Percentiles rank a stretch among this genome's conserved stretches.
Evolutionary conservation across 2,113 vertebrate genomes (phyloP).

Genomic region (Blennius ocellaris): DNA sequence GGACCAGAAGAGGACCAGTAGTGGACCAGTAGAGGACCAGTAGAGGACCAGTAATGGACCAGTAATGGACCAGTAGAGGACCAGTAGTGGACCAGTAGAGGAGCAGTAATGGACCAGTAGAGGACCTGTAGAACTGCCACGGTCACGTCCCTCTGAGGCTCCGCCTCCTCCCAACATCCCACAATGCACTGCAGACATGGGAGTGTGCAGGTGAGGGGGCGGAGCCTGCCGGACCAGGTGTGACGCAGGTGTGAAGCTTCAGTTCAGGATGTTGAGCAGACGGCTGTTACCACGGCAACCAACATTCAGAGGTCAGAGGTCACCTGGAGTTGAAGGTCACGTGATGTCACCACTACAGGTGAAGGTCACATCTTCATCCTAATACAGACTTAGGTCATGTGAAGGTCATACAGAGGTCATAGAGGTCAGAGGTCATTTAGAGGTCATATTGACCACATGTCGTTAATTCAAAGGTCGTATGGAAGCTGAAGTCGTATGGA

Average conservation of each 20-base stretch:
- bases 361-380: background rate
- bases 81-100: no score
- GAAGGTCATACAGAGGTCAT: slow-evolving; percentile 1
- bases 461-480: background rate
- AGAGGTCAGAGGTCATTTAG: background rate
- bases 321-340: background rate
- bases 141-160: no score
- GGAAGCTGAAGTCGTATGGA: background rate
- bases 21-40: no score
- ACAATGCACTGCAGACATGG: background rate
- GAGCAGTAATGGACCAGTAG: no score
- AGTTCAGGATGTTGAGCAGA: background rate
- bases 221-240: slow-evolving; percentile 8
- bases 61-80: no score
- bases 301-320: slow-evolving; percentile 37
- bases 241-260: background rate
- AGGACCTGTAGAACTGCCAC: no score
- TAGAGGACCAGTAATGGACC: no score
- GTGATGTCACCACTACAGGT: background rate
- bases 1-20: no score
- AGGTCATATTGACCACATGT: background rate
- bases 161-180: background rate
- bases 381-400: slow-evolving; percentile 1
- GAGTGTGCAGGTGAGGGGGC: background rate
- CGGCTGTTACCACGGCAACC: slow-evolving; percentile 30